Conservation (phyloP, 2,113 vertebrate genomes). For the Misgurnus mizolepis region DNA sequence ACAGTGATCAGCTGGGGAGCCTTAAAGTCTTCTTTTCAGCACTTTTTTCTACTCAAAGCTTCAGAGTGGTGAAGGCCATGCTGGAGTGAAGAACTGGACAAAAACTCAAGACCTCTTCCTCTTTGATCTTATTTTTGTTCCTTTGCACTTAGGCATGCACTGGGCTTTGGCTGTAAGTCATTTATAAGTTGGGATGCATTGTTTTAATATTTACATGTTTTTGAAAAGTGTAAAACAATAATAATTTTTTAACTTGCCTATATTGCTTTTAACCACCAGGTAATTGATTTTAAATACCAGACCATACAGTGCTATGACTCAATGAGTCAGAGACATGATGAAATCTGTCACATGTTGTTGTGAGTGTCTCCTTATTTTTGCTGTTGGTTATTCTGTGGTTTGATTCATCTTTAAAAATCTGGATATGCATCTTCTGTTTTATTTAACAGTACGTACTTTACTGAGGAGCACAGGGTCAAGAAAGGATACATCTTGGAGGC, state of each 20-base stretch:
- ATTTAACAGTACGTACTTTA: background rate
- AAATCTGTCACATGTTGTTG: background rate
- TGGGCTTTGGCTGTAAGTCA: conserved; percentile 3
- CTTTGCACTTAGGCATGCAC: background rate
- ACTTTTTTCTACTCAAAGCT: background rate
- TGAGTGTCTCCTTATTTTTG: background rate
- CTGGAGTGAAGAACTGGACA: background rate
- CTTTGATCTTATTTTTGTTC: background rate
- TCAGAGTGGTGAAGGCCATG: background rate
- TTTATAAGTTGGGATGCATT: background rate
- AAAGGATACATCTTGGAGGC: background rate
- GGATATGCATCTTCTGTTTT: background rate
- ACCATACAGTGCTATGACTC: conserved; percentile 4
- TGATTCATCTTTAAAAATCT: no score
- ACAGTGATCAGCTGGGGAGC: background rate
- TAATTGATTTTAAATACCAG: background rate
- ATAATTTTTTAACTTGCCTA: background rate
- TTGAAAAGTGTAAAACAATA: background rate
- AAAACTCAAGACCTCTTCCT: background rate
- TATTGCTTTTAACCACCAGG: background rate
- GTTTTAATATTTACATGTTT: conserved; percentile 3
- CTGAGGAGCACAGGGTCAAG: background rate
- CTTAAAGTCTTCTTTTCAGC: background rate
- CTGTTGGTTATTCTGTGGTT: no score
- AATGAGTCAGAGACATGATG: background rate